A percentile compares a stretch with the other conserved stretches of the same genome.
phyloP scores from a whole-genome alignment of 2,797 vertebrate species.

The Bufotes viridis region DNA sequence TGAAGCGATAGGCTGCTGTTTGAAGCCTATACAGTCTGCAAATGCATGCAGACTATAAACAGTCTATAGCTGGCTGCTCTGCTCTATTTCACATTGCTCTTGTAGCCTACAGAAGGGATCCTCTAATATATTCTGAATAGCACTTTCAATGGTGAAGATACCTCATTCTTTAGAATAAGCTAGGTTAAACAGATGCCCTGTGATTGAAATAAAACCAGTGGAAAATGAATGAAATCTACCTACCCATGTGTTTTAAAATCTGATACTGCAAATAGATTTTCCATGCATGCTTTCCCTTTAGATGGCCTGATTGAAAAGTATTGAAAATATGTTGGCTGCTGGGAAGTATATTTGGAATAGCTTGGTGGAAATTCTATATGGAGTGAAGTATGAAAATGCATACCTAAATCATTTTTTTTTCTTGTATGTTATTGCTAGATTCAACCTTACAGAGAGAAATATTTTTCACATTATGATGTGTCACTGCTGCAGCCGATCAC shows the following conservation, averaged over 20 bases:
- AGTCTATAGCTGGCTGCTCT: background rate
- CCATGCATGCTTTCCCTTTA: constrained; percentile 33
- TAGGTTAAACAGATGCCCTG: constrained; percentile 49
- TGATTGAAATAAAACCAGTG: constrained; percentile 44
- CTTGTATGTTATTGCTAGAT: background rate
- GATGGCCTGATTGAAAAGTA: constrained; percentile 26
- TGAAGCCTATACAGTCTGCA: background rate
- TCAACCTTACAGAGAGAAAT: too few relatives aligned
- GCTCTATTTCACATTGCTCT: background rate
- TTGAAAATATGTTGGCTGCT: constrained; percentile 55
- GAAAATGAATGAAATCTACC: constrained; percentile 38
- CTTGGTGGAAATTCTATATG: constrained; percentile 19
- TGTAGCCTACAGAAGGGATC: background rate
- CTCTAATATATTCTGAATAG: background rate
- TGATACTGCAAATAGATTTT: constrained; percentile 52
- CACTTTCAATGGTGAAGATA: background rate
- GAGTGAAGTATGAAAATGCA: background rate
- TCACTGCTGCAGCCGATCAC: too few relatives aligned
- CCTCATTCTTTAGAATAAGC: background rate
- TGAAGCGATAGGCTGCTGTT: background rate
- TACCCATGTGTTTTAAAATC: constrained; percentile 44
- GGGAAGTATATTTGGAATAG: constrained; percentile 32
- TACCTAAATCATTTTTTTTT: background rate
- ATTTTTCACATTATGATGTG: too few relatives aligned
- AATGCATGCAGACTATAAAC: background rate